phyloP scores from a whole-genome alignment of 2,888 invertebrate genomes.

The Galerucella pusilla region DNA sequence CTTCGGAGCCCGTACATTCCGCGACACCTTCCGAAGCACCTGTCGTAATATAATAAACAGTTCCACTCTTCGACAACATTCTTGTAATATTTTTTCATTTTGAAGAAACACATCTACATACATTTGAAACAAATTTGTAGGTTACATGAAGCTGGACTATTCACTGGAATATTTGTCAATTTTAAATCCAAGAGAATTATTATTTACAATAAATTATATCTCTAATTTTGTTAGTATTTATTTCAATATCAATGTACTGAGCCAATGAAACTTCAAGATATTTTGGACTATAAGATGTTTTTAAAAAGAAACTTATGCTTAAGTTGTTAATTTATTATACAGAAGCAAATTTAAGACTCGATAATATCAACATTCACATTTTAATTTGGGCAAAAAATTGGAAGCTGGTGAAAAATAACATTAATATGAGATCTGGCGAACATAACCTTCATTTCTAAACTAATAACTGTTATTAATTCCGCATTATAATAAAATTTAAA shows the following conservation, averaged over 20 bases:
- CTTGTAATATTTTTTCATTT: constrained; percentile 14
- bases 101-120: constrained; percentile 6
- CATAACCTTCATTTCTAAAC: neutral
- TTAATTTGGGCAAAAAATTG: neutral
- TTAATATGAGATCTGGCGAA: neutral
- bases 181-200: too few relatives aligned
- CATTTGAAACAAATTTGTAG: neutral
- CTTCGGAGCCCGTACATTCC: constrained; percentile 29
- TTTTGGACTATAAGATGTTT: too few relatives aligned
- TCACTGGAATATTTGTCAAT: too few relatives aligned
- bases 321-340: too few relatives aligned
- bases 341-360: too few relatives aligned
- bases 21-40: constrained; percentile 30
- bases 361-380: too few relatives aligned
- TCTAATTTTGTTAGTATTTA: too few relatives aligned
- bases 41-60: constrained; percentile 18
- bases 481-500: neutral
- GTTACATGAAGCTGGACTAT: too few relatives aligned
- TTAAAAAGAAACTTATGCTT: too few relatives aligned
- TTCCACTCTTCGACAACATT: constrained; percentile 7
- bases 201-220: too few relatives aligned
- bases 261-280: too few relatives aligned
- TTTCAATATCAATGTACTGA: too few relatives aligned
- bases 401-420: neutral
- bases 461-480: neutral